Evolutionary conservation across 2,888 invertebrate species (phyloP).

Genomic region (Dromius quadrimaculatus): DNA sequence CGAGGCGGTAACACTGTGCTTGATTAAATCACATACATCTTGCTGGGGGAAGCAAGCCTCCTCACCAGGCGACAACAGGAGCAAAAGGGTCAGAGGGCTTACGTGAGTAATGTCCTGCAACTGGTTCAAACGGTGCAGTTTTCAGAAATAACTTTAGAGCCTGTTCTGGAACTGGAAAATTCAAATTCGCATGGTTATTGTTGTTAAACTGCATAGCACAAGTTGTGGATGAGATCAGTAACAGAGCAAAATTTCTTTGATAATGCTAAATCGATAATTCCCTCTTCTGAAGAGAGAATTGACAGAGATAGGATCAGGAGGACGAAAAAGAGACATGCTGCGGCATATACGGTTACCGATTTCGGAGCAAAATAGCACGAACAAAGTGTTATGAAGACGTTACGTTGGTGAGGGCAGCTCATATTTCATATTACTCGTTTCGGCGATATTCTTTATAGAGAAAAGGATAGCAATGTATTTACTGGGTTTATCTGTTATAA

Average conservation of each 20-base stretch:
- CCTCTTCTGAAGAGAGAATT: background rate
- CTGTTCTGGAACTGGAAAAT: no score
- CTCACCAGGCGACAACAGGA: background rate
- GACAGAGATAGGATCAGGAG: no score
- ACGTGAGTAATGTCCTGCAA: conserved; percentile 23
- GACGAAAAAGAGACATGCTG: no score
- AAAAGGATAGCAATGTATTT: no score
- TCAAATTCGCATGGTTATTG: no score
- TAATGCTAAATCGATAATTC: no score
- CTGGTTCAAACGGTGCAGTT: background rate
- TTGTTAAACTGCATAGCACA: no score
- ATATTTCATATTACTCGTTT: conserved; percentile 50
- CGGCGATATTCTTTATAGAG: no score
- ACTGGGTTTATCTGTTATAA: no score
- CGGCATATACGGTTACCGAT: conserved; percentile 48
- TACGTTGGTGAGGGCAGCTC: conserved; percentile 34
- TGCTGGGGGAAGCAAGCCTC: conserved; percentile 52
- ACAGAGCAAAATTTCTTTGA: no score
- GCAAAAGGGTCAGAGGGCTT: background rate
- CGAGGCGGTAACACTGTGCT: conserved; percentile 54
- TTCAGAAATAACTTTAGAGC: no score
- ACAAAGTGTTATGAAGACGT: conserved; percentile 49
- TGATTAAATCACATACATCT: conserved; percentile 59
- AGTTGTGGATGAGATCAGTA: no score
- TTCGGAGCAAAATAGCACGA: conserved; percentile 47